Base-by-base conservation (phyloP, 2,797 vertebrate genomes). In the Iguana delicatissima region DNA sequence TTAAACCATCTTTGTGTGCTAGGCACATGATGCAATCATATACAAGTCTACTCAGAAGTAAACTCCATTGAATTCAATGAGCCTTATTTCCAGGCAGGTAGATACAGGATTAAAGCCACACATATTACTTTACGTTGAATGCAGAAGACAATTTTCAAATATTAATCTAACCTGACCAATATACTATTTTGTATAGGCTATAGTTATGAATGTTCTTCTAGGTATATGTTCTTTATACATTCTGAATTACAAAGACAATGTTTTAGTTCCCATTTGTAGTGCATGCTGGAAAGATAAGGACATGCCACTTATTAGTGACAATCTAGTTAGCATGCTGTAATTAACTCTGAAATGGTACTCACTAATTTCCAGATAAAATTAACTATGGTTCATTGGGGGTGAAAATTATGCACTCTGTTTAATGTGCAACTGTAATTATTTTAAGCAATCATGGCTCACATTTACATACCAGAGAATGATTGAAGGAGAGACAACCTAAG, bases 351-450 rank as follows among this genome's bases (percentile, higher is more conserved):
- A 96, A 94, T 96, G 92, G 87, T 96, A 96, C 95, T 96, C 95
- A 80, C 92, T 95, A 94, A 95, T 94, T 97, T 96, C 96, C 96
- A 95, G 96, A 94, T 96, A 95, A 96, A 97, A 97, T 96, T 96
- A 95, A 96, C 93, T 93, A 76, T 91, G 88, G 93, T 94, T 93
- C 92, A 94, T 57, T 94, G 92, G 89, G 92, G 69, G 29, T 91
- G 62, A 93, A 93, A 95, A 94, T 91, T 69, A 95, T 86, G 83
- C 89, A 95, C 94, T 94, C 90, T 85, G 83, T 93, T 62, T 91
- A 94, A 95, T 94, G 95, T 94, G 85, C 96, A 96, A 96, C 96
- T 96, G 96, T 91, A 94, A 97, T 95, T 96, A 95, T 96, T 97
- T 94, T 94, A 95, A 96, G 95, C 91, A 96, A 93, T 96, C 95